Evolutionary conservation across 2,888 invertebrate species (phyloP), one percentile per base, ranked within the genome.

Genomic region (Mythimna impura): DNA sequence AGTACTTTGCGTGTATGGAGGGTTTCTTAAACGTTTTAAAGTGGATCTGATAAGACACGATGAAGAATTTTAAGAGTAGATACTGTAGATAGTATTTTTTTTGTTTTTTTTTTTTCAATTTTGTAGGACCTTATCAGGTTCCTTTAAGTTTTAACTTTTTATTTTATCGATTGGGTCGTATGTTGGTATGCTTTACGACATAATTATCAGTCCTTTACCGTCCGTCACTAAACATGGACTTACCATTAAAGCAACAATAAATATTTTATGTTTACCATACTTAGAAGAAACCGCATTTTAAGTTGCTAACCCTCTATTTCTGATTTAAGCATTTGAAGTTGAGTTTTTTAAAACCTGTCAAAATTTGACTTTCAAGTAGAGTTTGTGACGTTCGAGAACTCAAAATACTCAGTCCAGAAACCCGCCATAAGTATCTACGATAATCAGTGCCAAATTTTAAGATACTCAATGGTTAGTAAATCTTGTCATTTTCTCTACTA

Each of bases 181-280:
- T 12, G 20, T 14, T 77, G 40, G 78, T 52, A 70, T 73, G 58
- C 1, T 78, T 60, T 52, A 70, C 71, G 78, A 70, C 40, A 25
- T 25, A 52, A 52, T 58, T 78, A 78, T 70, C 55, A 30, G 47
- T 30, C 22, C 36, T 71, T 55, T 10, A 20, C 25, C 14, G 34
- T 47, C 20, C 20, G 14, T 10, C n/a, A 20, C 69, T 22, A n/a
- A 43, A 77, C n/a, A 25, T 58, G 58, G 40, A 2, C 0, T 22
- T 12, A 14, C 40, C 17, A 58, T 52, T 77, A 1, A 34, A 77
- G 34, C 54, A n/a, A 60, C 20, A 50, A 63, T 22, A 12, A 30
- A 14, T 67, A 40, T 20, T 78, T 12, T 58, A 40, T 34, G 54
- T 34, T 30, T n/a, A 54, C 34, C 55, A 40, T 77, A 47, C 25